Base-by-base conservation (phyloP, 2,888 invertebrate species). In the Hypselothyrea guttata region DNA sequence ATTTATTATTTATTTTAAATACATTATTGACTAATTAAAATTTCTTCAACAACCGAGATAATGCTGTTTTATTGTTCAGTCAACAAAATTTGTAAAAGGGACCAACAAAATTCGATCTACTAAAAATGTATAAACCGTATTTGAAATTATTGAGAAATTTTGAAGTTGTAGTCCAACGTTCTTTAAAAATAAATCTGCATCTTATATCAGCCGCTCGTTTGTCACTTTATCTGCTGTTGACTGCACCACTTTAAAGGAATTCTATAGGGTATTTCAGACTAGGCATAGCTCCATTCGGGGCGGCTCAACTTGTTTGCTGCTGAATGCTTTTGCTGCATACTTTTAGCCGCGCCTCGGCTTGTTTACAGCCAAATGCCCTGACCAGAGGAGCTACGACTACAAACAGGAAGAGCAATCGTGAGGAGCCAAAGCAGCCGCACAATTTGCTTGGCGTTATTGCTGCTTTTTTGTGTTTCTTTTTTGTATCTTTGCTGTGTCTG, bases 391-490 rank as follows among this genome's bases (percentile, higher is more conserved):
- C 7, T 13, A 35, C 37, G 35, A 22, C 22, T 22, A 22, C 22
- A 22, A 22, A 22, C 7, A 41, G 8, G n/a, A 38, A 15, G 11
- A 7, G 12, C 9, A 35, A 12, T 11, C 13, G 12, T 12, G 37
- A 13, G 4, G 9, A 9, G n/a, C 46, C 49, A 67, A 53, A 53
- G 61, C 60, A 63, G 74, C 74, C 76, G 66, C 77, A 77, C 81
- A 78, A 78, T 81, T 78, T 78, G 77, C 69, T 75, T 53, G 58
- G 47, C 49, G 81, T 69, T 81, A n/a, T n/a, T n/a, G n/a, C n/a
- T n/a, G n/a, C n/a, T n/a, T n/a, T n/a, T 77, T 76, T 77, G 70
- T 71, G 58, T 74, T 74, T 64, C 59, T 71, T 63, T 70, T 58
- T 45, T 55, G 35, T 42, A 35, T 59, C 30, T 2, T 31, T 34